phyloP scores from a whole-genome alignment of 2,113 vertebrate genomes.

The Micromys minutus region DNA sequence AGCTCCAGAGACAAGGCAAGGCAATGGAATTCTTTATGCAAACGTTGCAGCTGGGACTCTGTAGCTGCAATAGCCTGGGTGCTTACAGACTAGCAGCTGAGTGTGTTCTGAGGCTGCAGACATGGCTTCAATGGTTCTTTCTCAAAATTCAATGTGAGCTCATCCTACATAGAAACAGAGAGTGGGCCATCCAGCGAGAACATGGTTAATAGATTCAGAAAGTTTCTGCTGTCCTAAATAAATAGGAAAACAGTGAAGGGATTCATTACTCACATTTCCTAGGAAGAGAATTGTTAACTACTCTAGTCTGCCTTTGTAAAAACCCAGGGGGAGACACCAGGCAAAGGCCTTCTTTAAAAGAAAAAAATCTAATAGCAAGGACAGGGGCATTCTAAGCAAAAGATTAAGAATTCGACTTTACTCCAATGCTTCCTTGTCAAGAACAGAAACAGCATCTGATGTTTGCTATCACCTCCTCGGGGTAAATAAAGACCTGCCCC shows the following conservation, averaged over 20 bases:
- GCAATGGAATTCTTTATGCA: background rate
- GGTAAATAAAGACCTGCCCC: background rate
- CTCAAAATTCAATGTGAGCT: background rate
- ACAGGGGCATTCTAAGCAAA: background rate
- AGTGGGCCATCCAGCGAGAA: background rate
- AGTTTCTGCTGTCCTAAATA: background rate
- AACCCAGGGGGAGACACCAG: background rate
- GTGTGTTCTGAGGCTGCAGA: background rate
- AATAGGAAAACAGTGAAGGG: background rate
- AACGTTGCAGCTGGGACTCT: background rate
- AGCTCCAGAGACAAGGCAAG: background rate
- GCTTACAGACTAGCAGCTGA: background rate
- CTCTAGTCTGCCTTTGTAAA: background rate
- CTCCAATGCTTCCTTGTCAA: background rate
- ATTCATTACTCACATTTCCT: too few relatives aligned
- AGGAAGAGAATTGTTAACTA: background rate
- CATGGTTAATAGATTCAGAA: background rate
- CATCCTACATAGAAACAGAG: background rate
- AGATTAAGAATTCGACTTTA: background rate
- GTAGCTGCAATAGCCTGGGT: background rate
- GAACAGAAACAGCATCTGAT: background rate
- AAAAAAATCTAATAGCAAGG: too few relatives aligned
- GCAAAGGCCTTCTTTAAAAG: background rate
- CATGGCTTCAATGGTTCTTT: background rate
- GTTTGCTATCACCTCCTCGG: background rate